phyloP scores from a whole-genome alignment of 92 coral and sea anemone genomes.

The Parazoanthus darwini region DNA sequence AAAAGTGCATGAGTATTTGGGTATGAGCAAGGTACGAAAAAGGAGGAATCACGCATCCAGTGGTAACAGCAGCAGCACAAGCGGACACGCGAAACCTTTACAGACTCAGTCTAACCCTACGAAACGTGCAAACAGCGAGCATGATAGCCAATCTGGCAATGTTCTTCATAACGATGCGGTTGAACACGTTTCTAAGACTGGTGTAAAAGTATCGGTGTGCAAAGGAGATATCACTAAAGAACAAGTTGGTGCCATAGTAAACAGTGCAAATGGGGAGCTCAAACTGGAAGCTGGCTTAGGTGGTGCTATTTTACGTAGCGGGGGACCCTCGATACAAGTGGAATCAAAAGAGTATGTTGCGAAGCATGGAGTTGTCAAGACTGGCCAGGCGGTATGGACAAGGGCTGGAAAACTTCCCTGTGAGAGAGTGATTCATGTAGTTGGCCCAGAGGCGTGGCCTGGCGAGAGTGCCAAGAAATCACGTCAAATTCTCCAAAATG shows the following conservation, averaged over 20 bases:
- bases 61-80: not conserved
- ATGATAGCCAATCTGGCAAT: not conserved
- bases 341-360: conserved; percentile 45
- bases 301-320: conserved; percentile 45
- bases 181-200: conserved; percentile 16
- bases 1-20: not conserved
- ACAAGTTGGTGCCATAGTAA: conserved; percentile 76
- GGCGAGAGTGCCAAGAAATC: not conserved
- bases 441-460: conserved; percentile 37
- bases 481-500: not conserved
- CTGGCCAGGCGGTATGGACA: conserved; percentile 25
- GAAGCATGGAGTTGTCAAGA: conserved; percentile 5
- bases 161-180: not conserved
- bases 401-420: conserved; percentile 45
- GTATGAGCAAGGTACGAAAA: not conserved
- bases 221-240: conserved; percentile 65
- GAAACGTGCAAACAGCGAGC: not conserved
- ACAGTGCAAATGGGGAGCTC: conserved; percentile 60
- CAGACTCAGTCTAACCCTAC: not conserved
- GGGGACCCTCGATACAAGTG: conserved; percentile 56
- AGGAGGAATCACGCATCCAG: not conserved
- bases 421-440: conserved; percentile 37
- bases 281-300: conserved; percentile 58
- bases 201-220: conserved; percentile 47
- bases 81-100: not conserved